A percentile compares a stretch with the other conserved stretches of the same genome.
Evolutionary conservation across 2,113 vertebrate genomes (phyloP).

Genomic region (Podarcis cretensis): DNA sequence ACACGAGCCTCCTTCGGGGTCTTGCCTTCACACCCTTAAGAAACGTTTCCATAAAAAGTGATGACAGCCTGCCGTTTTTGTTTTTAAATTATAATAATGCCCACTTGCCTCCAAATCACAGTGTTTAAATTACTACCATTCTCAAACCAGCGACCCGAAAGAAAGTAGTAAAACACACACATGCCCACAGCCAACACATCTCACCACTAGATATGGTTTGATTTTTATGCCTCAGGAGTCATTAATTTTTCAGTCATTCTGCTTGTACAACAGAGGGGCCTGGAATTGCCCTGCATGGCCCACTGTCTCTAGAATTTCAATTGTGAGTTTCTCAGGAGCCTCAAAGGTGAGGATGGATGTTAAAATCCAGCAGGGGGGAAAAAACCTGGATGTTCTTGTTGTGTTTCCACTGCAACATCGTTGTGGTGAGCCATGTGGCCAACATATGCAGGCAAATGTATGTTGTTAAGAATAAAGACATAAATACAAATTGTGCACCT

Average conservation of each 20-base stretch:
- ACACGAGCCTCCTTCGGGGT: background rate
- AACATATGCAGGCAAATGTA: background rate
- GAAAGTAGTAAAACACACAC: conserved; percentile 15
- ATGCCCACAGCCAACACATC: background rate
- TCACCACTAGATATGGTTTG: conserved; percentile 14
- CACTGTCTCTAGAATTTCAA: background rate
- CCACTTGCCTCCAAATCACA: background rate
- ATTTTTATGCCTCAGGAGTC: background rate
- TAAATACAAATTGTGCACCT: background rate
- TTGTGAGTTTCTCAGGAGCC: background rate
- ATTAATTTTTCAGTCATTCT: background rate
- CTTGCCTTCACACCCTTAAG: conserved; percentile 2
- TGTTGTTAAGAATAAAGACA: background rate
- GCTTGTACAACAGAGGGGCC: accelerated
- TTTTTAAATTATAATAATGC: conserved; percentile 15
- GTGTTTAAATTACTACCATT: background rate
- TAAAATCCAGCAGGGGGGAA: background rate
- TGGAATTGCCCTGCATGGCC: background rate
- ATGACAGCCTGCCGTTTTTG: background rate
- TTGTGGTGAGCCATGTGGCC: background rate
- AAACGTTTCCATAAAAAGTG: background rate
- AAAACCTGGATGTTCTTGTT: background rate
- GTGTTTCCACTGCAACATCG: background rate
- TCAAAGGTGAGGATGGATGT: background rate
- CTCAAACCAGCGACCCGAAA: conserved; percentile 19